Conservation (phyloP, 1,140 invertebrate species). For the Lethocerus indicus region DNA sequence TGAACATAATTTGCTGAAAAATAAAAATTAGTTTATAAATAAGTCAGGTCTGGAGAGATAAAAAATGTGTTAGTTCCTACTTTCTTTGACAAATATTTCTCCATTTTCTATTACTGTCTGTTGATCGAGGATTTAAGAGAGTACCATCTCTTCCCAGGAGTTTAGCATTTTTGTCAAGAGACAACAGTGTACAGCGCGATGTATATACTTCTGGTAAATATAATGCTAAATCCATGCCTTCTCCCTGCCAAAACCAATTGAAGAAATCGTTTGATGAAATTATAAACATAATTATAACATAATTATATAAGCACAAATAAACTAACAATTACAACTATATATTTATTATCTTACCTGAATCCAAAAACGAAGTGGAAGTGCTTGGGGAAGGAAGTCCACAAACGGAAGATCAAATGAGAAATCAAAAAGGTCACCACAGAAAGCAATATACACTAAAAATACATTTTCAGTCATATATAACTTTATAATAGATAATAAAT, state of each 20-base stretch:
- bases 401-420: conserved; percentile 86
- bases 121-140: conserved; percentile 22
- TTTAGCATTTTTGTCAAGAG: conserved; percentile 80
- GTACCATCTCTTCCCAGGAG: conserved; percentile 58
- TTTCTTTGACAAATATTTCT: conserved; percentile 63
- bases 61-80: no score
- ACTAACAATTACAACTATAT: neutral
- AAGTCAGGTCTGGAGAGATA: no score
- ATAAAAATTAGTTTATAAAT: no score
- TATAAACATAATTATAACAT: neutral
- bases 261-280: neutral
- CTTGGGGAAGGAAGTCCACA: conserved; percentile 74
- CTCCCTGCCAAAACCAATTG: conserved; percentile 38
- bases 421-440: conserved; percentile 85
- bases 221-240: conserved; percentile 74
- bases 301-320: neutral
- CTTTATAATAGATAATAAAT: neutral
- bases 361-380: conserved; percentile 75
- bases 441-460: conserved; percentile 59
- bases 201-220: conserved; percentile 86
- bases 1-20: no score
- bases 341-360: conserved; percentile 44
- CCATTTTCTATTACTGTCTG: conserved; percentile 53
- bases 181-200: conserved; percentile 58
- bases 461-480: conserved; percentile 2